Evolutionary conservation across 1,140 invertebrate genomes (phyloP).

Genomic region (Asobara japonica): DNA sequence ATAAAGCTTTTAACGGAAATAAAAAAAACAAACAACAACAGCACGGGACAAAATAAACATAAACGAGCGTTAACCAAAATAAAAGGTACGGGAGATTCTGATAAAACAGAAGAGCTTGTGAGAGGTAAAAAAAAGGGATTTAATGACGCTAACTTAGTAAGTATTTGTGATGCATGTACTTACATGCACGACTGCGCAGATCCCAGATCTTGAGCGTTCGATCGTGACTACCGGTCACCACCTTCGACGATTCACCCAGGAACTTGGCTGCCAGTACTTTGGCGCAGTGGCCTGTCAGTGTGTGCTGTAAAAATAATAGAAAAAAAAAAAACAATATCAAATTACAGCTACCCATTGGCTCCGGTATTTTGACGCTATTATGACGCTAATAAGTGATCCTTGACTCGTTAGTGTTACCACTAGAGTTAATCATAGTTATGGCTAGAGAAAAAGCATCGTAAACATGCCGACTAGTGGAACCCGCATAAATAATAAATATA

Average conservation of each 20-base stretch:
- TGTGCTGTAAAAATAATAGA: conserved; percentile 81
- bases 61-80: not conserved
- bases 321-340: not conserved
- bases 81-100: not conserved
- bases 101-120: not conserved
- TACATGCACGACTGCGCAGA: conserved; percentile 90
- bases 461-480: not conserved
- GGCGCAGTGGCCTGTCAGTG: conserved; percentile 94
- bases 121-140: not conserved
- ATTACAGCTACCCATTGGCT: not conserved
- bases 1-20: conserved; percentile 18
- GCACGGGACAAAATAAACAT: not conserved
- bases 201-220: conserved; percentile 98
- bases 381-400: not conserved
- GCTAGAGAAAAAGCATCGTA: conserved; percentile 19
- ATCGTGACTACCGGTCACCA: conserved; percentile 94
- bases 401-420: conserved; percentile 16
- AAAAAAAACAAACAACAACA: not conserved
- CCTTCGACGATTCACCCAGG: conserved; percentile 86
- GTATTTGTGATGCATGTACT: conserved; percentile 63
- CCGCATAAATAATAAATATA: not conserved
- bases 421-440: not conserved
- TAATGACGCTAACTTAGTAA: not conserved
- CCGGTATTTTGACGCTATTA: not conserved
- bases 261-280: conserved; percentile 96